These are phyloP conservation scores for Mustela erminea DNA, from an alignment of 2,797 vertebrate species.

Conservation along the genomic window DNA sequence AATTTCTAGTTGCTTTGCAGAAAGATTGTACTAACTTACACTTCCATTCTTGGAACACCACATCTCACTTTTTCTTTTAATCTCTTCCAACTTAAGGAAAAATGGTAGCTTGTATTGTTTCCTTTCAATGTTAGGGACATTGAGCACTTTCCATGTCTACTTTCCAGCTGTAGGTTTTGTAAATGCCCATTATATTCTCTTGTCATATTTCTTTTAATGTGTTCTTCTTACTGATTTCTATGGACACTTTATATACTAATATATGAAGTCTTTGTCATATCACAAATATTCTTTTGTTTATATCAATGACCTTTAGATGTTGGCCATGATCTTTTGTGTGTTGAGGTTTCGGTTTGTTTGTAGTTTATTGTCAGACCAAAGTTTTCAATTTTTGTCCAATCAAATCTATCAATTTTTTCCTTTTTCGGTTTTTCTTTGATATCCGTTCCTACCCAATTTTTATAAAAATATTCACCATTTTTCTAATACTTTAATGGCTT, in stretches of 20 bases:
- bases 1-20: slow-evolving; percentile 18
- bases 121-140: neutral
- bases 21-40: neutral
- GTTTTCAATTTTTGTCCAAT: neutral
- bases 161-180: neutral
- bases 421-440: slow-evolving; percentile 16
- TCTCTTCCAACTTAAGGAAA: neutral
- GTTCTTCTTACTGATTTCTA: neutral
- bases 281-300: neutral
- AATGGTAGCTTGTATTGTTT: neutral
- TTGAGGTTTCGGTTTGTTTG: neutral
- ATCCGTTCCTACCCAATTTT: neutral
- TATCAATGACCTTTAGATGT: neutral
- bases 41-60: neutral
- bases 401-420: neutral
- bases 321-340: neutral
- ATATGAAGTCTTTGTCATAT: neutral
- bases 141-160: neutral
- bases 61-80: neutral
- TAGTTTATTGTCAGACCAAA: neutral
- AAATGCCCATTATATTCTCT: neutral
- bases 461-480: neutral
- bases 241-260: neutral
- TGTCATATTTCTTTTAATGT: neutral
- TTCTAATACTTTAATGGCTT: neutral